Conservation (phyloP, 2,113 vertebrate genomes). For the Sterrhoptilus dennistouni region DNA sequence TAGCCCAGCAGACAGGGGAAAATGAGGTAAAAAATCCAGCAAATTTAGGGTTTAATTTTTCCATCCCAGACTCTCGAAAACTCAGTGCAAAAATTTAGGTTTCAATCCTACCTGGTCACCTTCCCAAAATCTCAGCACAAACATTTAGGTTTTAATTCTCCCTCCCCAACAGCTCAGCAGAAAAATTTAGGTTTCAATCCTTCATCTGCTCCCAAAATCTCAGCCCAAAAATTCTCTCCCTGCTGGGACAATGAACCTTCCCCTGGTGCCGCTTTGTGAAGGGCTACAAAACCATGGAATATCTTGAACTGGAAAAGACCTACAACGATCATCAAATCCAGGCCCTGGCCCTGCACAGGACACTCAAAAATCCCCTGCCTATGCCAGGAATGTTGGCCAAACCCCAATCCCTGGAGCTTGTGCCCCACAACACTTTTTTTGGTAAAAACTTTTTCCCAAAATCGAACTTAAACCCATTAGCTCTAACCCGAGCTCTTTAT, state of each 20-base stretch:
- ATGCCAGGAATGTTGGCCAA: rapidly evolving
- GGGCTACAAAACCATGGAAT: rapidly evolving
- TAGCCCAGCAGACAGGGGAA: neutral
- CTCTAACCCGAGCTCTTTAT: neutral
- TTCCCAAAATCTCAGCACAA: neutral
- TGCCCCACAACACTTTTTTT: neutral
- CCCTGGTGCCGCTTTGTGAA: neutral
- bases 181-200: neutral
- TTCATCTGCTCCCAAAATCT: neutral
- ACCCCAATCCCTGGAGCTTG: no score
- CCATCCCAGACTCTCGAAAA: neutral
- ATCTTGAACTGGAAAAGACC: neutral
- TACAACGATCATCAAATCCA: neutral
- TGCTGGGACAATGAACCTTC: neutral
- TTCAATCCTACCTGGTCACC: neutral
- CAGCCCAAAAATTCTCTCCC: neutral
- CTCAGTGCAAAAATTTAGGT: neutral
- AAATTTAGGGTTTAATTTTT: neutral
- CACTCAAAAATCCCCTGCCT: neutral
- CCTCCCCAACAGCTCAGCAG: neutral
- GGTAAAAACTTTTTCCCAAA: neutral
- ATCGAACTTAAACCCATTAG: neutral
- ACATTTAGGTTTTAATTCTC: neutral
- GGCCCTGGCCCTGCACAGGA: neutral
- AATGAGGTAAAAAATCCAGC: neutral